phyloP scores from a whole-genome alignment of 1,140 invertebrate genomes.

The Neodiprion pinetum region DNA sequence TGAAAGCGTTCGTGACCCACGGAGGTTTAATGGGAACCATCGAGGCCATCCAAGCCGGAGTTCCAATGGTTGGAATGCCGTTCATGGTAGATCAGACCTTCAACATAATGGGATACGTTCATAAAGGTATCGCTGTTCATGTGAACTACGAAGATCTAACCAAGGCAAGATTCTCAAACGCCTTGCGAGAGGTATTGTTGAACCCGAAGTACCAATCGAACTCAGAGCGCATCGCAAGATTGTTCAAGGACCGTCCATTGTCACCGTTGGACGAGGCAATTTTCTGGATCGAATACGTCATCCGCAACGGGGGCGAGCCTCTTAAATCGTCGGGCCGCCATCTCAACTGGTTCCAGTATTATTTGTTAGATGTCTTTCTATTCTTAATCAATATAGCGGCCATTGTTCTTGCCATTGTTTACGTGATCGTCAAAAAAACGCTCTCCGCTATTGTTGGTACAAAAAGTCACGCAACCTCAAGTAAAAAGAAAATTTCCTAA shows the following conservation, averaged over 20 bases:
- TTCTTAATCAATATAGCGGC: background rate
- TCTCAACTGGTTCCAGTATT: background rate
- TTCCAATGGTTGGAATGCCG: slow-evolving; percentile 58
- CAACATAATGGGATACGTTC: slow-evolving; percentile 43
- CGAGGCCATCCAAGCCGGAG: slow-evolving; percentile 58
- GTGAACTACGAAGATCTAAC: slow-evolving; percentile 39
- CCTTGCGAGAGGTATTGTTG: slow-evolving; percentile 45
- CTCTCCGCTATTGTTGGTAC: background rate
- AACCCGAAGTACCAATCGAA: slow-evolving; percentile 38
- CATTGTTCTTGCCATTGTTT: background rate
- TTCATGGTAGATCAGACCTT: slow-evolving; percentile 48
- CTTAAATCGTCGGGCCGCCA: background rate
- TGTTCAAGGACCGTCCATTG: slow-evolving; percentile 54
- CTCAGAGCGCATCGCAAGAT: slow-evolving; percentile 31
- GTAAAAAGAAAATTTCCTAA: no score
- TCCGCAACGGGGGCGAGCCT: slow-evolving; percentile 27
- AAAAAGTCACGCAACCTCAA: no score
- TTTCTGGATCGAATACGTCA: slow-evolving; percentile 66
- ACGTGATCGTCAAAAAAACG: background rate
- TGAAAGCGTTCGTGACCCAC: slow-evolving; percentile 57
- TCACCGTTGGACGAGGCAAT: slow-evolving; percentile 61
- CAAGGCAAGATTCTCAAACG: slow-evolving; percentile 40
- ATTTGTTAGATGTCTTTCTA: background rate
- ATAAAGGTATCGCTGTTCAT: slow-evolving; percentile 30
- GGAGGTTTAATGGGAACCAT: slow-evolving; percentile 58